Conservation (phyloP, 2,888 invertebrate species). For the Tetragnatha montana region DNA sequence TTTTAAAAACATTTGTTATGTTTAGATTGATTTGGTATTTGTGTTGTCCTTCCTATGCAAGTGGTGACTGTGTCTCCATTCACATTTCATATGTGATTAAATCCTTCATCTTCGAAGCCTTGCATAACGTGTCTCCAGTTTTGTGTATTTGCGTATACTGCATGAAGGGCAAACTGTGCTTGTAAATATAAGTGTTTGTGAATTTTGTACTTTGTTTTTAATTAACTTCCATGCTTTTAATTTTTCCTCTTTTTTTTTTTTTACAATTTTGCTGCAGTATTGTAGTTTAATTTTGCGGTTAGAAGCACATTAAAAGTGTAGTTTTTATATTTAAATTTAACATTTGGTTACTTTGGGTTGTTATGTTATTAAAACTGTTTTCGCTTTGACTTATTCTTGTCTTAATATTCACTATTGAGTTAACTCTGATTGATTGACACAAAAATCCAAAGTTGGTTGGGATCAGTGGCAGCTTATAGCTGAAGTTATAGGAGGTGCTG, state of each 20-base stretch:
- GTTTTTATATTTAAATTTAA: conserved; percentile 71
- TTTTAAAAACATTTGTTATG: conserved; percentile 13
- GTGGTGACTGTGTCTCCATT: conserved; percentile 37
- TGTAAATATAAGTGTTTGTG: conserved; percentile 67
- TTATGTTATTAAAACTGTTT: conserved; percentile 69
- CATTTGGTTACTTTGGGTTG: conserved; percentile 70
- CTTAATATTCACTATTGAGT: too few species aligned
- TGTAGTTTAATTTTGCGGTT: conserved; percentile 63
- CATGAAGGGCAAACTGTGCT: conserved; percentile 62
- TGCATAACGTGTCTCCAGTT: conserved; percentile 63
- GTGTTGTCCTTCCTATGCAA: conserved; percentile 22
- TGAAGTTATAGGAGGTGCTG: too few species aligned
- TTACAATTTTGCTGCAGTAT: conserved; percentile 62
- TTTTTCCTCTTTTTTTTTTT: conserved; percentile 48
- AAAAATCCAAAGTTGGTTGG: too few species aligned
- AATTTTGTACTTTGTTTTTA: conserved; percentile 64
- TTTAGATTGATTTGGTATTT: conserved; percentile 26
- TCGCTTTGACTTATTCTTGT: conserved; percentile 51
- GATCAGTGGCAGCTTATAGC: too few species aligned
- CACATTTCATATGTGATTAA: background rate
- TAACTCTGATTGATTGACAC: too few species aligned
- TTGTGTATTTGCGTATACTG: conserved; percentile 58
- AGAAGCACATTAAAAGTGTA: conserved; percentile 65
- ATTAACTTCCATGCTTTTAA: conserved; percentile 59
- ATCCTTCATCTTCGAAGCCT: conserved; percentile 13